A percentile compares a stretch with the other conserved stretches of the same genome.
phyloP scores from a whole-genome alignment of 2,113 vertebrate species.

The Corythoichthys haematopterus region DNA sequence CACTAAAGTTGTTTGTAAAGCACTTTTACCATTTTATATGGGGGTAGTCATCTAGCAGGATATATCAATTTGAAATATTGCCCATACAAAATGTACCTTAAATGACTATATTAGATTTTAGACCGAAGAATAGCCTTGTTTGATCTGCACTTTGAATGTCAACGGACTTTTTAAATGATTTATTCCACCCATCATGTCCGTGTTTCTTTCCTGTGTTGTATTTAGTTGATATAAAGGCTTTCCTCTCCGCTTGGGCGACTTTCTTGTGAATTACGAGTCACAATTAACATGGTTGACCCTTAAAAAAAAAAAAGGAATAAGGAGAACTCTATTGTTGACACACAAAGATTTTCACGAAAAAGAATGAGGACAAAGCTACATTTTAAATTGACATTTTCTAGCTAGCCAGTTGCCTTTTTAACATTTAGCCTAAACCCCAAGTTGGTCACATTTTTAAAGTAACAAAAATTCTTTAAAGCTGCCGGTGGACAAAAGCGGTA shows the following conservation, averaged over 20 bases:
- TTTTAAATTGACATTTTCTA: too few relatives aligned
- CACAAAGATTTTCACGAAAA: too few relatives aligned
- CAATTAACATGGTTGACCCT: too few relatives aligned
- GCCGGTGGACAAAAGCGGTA: too few relatives aligned
- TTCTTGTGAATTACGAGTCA: too few relatives aligned
- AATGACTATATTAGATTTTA: neutral
- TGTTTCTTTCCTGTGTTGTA: constrained; percentile 9
- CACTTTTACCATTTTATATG: constrained; percentile 57
- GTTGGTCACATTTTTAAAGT: too few relatives aligned
- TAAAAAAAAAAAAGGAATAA: too few relatives aligned
- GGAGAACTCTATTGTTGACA: too few relatives aligned
- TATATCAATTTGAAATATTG: constrained; percentile 4
- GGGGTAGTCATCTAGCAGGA: constrained; percentile 30
- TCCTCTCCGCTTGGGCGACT: neutral
- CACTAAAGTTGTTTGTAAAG: constrained; percentile 6
- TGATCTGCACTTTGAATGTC: constrained; percentile 63
- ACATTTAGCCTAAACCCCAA: too few relatives aligned
- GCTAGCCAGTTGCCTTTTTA: too few relatives aligned
- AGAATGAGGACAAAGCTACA: too few relatives aligned
- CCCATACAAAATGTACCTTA: constrained; percentile 20
- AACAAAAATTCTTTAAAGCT: too few relatives aligned
- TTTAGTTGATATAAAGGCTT: neutral
- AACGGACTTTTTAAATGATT: constrained; percentile 23
- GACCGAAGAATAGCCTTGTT: constrained; percentile 27
- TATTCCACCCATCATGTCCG: neutral